Base-by-base conservation (phyloP, 1,140 invertebrate species). In the Marisa cornuarietis region DNA sequence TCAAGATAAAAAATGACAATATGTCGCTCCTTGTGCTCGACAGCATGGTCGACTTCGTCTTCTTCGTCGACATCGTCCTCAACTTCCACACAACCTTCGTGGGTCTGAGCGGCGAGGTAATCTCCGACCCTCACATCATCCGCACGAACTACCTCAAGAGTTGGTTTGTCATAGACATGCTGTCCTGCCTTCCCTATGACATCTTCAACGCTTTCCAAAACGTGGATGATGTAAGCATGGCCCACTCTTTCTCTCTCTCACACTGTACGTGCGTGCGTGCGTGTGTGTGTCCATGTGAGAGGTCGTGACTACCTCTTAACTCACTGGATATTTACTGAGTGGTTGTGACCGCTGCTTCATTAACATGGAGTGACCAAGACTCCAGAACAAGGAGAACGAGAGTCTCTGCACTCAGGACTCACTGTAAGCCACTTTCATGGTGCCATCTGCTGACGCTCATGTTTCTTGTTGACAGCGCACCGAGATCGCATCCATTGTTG, bases 1-100 rank as follows among this genome's bases (percentile, higher is more conserved):
- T 99, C 93, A 99, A 99, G 92, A 99, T 99, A 92, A 99, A 99
- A 93, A 99, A 97, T 91, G 99, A 99, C 92, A 98, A 99, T 91
- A 97, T 99, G 71, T 94, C 99, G 71, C 93, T 99, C 80, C 96
- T 99, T 84, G 96, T 91, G 52, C 83, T 90, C 1, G 90, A 92
- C 83, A 99, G 97, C 82, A 99, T 99, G 87, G 99, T 99, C 83
- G 99, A 99, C 92, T 98, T 99, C 78, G 98, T 99, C 88, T 99
- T 99, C 93, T 99, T 99, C 93, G 98, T 99, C 91, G 99, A 99
- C 93, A 99, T 99, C 91, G 96, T 99, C 88, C 95, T 99, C 88
- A 99, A 99, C 93, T 99, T 99, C 93, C 99, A 99, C 92, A 99
- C 99, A 80, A 99, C 99, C 76, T 99, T 99, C 92, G 99, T 99